Conservation (phyloP, 2,888 invertebrate genomes). For the Coenonympha glycerion region DNA sequence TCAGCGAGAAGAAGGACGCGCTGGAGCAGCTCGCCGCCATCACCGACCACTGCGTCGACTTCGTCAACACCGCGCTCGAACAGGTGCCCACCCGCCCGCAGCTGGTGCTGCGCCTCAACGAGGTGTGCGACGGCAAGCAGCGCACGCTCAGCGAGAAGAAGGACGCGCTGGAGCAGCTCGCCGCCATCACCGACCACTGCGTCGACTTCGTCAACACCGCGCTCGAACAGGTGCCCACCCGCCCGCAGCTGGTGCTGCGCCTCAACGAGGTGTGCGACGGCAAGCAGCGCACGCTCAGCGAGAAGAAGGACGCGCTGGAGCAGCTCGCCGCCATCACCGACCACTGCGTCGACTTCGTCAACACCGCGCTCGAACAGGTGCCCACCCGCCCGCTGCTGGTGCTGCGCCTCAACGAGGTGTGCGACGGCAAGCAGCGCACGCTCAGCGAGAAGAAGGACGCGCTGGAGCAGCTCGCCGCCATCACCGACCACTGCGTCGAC, state of each 20-base stretch:
- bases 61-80: slow-evolving; percentile 86
- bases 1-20: slow-evolving; percentile 89
- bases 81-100: slow-evolving; percentile 79
- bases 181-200: slow-evolving; percentile 91
- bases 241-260: slow-evolving; percentile 85
- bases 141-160: slow-evolving; percentile 90
- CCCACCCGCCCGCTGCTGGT: slow-evolving; percentile 85
- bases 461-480: slow-evolving; percentile 85
- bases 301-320: slow-evolving; percentile 89
- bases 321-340: slow-evolving; percentile 89
- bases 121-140: slow-evolving; percentile 81
- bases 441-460: slow-evolving; percentile 90
- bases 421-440: slow-evolving; percentile 82
- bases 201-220: slow-evolving; percentile 88
- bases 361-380: slow-evolving; percentile 81
- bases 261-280: slow-evolving; percentile 84
- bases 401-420: slow-evolving; percentile 85
- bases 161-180: slow-evolving; percentile 86
- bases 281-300: slow-evolving; percentile 84
- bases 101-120: slow-evolving; percentile 85
- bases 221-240: slow-evolving; percentile 78
- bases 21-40: slow-evolving; percentile 87
- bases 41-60: slow-evolving; percentile 91
- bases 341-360: slow-evolving; percentile 91
- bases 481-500: slow-evolving; percentile 91